Percentiles rank a stretch among this genome's conserved stretches.
Evolutionary conservation across 2,797 vertebrate genomes (phyloP).

Genomic region (Microcaecilia unicolor): DNA sequence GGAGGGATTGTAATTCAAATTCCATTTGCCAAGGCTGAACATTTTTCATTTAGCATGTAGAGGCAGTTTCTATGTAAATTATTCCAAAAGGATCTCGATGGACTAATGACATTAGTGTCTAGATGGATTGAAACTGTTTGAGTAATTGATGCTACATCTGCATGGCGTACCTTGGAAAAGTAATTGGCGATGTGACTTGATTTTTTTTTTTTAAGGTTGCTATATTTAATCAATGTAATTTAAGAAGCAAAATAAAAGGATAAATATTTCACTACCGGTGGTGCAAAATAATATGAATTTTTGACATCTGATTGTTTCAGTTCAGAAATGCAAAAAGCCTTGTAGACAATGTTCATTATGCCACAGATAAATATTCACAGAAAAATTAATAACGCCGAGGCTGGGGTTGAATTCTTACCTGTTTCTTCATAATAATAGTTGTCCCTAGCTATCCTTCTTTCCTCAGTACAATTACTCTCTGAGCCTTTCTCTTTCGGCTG

Average conservation of each 20-base stretch:
- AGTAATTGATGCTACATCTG: slow-evolving; percentile 55
- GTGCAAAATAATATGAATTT: background rate
- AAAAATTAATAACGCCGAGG: background rate
- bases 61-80: slow-evolving; percentile 42
- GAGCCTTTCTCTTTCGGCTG: no score
- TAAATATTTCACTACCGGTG: background rate
- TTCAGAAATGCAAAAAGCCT: no score
- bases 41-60: slow-evolving; percentile 32
- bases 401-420: background rate
- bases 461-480: no score
- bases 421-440: no score
- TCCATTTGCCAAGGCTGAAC: slow-evolving; percentile 14
- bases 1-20: slow-evolving; percentile 28
- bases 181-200: background rate
- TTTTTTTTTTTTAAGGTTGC: slow-evolving; percentile 15
- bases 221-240: background rate
- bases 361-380: background rate
- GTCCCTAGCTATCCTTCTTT: no score
- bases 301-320: no score
- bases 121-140: slow-evolving; percentile 64
- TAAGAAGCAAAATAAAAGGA: background rate
- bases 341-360: background rate
- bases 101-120: slow-evolving; percentile 68
- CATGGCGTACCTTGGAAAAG: slow-evolving; percentile 11
- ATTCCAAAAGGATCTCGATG: slow-evolving; percentile 53